These are phyloP conservation scores for Epinotia demarniana DNA, from an alignment of 2,888 invertebrate species.

Conservation along the genomic window DNA sequence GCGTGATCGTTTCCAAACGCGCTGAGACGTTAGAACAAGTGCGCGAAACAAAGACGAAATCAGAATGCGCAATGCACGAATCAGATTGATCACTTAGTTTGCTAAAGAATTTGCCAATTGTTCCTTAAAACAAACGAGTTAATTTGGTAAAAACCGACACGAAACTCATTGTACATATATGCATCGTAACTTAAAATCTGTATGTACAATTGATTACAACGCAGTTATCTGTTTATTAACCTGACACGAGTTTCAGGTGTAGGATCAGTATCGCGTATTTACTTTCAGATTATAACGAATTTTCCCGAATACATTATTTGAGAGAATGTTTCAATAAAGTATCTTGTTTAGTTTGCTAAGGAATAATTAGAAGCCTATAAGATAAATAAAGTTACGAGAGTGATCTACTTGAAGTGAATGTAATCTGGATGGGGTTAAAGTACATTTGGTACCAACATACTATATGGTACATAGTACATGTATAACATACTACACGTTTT, in stretches of 20 bases:
- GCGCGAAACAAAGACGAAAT: too few species aligned
- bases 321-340: neutral
- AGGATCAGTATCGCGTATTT: neutral
- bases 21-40: too few species aligned
- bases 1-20: too few species aligned
- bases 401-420: neutral
- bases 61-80: too few species aligned
- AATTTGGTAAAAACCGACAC: too few species aligned
- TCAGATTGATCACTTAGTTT: too few species aligned
- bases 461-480: too few species aligned
- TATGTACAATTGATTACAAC: neutral
- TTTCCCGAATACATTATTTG: neutral
- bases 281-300: neutral
- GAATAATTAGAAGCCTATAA: neutral
- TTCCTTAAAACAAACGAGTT: too few species aligned
- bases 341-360: neutral
- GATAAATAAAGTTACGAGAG: neutral
- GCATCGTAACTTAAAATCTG: neutral
- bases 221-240: slow-evolving; percentile 3
- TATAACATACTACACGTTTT: neutral
- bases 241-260: slow-evolving; percentile 8
- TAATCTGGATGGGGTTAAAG: too few species aligned
- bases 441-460: too few species aligned
- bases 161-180: neutral
- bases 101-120: too few species aligned